Base-by-base conservation (phyloP, 2,113 vertebrate genomes). In the Ceyx cyanopectus region DNA sequence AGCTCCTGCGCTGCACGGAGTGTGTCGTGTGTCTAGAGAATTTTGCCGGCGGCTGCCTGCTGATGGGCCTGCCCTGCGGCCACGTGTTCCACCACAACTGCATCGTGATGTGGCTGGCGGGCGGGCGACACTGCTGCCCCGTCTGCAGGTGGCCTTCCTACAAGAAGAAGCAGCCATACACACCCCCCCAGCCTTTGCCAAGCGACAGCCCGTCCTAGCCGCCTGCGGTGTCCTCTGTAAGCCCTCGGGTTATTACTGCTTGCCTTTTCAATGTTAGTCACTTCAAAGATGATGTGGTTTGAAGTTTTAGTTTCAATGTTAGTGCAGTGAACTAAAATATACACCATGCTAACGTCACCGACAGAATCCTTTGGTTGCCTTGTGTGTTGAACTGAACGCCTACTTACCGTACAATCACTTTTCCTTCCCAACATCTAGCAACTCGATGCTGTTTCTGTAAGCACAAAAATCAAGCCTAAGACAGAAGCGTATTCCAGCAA, bases 21-120 rank as follows among this genome's bases (percentile, higher is more conserved):
- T 99, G 99, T 2, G 99, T 99, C n/a, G 99, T 99, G 74, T 99
- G 99, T 96, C 97, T 99, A 81, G 99, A 99, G 83, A 99, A 98
- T 98, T 99, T 99, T 93, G 95, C 96, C 34, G 90, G 92, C 1
- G 97, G 97, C 41, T 99, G 98, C 89, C 96, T 99, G 70, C 97
- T 99, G 11, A 99, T 99, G 98, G 99, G 98, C 20, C 95, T 99
- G 92, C 99, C 99, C 0, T 99, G 99, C 41, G 98, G 99, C 93
- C 99, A 99, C 16, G 98, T 98, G 84, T 99, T 99, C 96, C 99
- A 99, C 96, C 99, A 99, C 97, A 98, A 98, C 94, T 99, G 99
- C 97, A 99, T 99, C 61, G 98, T 98, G 85, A 98, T 99, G 90
- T 99, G 99, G 99, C 92, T 99, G 94, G 98, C 98, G 1, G 98